These are phyloP conservation scores for Sesia apiformis DNA, from an alignment of 2,888 invertebrate species.

Conservation along the genomic window DNA sequence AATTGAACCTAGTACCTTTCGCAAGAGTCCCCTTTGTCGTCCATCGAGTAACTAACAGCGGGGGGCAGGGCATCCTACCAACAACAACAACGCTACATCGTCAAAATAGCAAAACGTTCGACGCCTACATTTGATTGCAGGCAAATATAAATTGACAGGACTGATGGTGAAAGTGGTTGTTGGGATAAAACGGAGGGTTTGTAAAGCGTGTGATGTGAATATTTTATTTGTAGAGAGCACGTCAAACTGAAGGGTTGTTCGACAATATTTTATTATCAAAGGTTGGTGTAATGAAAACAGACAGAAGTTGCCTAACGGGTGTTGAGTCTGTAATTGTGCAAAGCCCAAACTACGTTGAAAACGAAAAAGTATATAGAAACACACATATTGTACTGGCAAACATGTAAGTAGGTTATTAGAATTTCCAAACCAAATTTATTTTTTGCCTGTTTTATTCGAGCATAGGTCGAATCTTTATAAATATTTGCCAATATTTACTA, in stretches of 20 bases:
- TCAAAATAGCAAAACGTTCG: conserved; percentile 33
- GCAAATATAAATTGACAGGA: conserved; percentile 69
- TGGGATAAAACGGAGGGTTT: conserved; percentile 47
- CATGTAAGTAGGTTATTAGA: no score
- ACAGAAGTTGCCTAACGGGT: not conserved
- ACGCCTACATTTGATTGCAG: conserved; percentile 52
- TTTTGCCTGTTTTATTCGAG: no score
- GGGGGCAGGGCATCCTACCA: conserved; percentile 18
- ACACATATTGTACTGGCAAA: no score
- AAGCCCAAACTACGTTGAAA: no score
- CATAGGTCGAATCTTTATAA: not conserved
- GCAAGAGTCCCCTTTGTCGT: conserved; percentile 17
- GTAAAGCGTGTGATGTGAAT: conserved; percentile 58
- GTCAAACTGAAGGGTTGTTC: conserved; percentile 24
- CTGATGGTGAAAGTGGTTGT: conserved; percentile 58
- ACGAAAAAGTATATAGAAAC: no score
- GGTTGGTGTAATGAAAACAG: conserved; percentile 3
- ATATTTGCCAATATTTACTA: conserved; percentile 5
- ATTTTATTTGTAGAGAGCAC: conserved; percentile 25
- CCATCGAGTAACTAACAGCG: conserved; percentile 8
- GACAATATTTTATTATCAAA: conserved; percentile 15
- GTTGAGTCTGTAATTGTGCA: no score
- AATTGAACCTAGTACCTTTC: conserved; percentile 19
- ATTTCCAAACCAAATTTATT: no score
- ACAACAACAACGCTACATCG: conserved; percentile 12